phyloP scores from a whole-genome alignment of 2,888 invertebrate species.

The Parochlus steinenii region DNA sequence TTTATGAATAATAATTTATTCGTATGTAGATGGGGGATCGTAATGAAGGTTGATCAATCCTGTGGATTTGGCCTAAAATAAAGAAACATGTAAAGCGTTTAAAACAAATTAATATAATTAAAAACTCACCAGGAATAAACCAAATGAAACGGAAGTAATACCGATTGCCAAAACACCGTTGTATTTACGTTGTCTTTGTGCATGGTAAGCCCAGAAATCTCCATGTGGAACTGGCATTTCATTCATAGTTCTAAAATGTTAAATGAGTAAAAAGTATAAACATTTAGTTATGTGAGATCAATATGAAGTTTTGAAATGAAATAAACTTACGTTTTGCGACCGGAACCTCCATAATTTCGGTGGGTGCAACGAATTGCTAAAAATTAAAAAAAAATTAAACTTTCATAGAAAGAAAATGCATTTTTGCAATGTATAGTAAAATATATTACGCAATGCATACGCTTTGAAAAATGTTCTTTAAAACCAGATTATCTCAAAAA shows the following conservation, averaged over 20 bases:
- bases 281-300: too few relatives aligned
- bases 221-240: slow-evolving; percentile 10
- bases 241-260: slow-evolving; percentile 10
- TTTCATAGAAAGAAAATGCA: slow-evolving; percentile 5
- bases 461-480: too few relatives aligned
- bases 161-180: slow-evolving; percentile 4
- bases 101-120: background rate
- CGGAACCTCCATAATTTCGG: slow-evolving; percentile 6
- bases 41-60: slow-evolving; percentile 2
- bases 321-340: background rate
- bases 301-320: too few relatives aligned
- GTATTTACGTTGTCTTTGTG: slow-evolving; percentile 1
- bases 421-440: too few relatives aligned
- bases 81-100: background rate
- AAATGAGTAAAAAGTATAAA: too few relatives aligned
- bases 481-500: too few relatives aligned
- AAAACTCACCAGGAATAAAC: slow-evolving; percentile 1
- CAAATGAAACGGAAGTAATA: background rate
- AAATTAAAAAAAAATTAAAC: background rate
- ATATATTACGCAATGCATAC: too few relatives aligned
- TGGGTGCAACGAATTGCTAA: slow-evolving; percentile 1
- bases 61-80: background rate
- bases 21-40: slow-evolving; percentile 6
- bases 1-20: too few relatives aligned
- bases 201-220: slow-evolving; percentile 1